These are phyloP conservation scores for Hippocampus guttulatus DNA, from an alignment of 2,113 vertebrate species.

Conservation along the genomic window DNA sequence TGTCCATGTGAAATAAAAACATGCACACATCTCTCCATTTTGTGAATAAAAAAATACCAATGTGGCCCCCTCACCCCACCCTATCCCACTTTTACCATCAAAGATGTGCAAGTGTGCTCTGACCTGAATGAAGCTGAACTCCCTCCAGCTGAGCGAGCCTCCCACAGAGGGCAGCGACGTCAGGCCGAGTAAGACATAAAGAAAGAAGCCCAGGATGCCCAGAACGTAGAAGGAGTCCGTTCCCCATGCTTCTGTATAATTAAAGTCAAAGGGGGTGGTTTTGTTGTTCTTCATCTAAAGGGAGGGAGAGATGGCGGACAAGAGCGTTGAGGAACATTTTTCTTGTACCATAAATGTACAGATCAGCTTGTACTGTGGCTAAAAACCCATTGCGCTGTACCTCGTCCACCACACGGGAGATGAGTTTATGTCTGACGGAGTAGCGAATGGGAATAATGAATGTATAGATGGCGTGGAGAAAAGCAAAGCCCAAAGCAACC, in stretches of 20 bases:
- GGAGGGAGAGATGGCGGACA: slow-evolving; percentile 20
- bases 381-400: slow-evolving; percentile 19
- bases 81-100: slow-evolving; percentile 4
- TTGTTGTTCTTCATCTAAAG: slow-evolving; percentile 71
- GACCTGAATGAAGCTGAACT: slow-evolving; percentile 73
- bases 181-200: slow-evolving; percentile 86
- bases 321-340: neutral
- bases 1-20: neutral
- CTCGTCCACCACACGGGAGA: slow-evolving; percentile 49
- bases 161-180: slow-evolving; percentile 92
- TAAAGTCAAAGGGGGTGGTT: slow-evolving; percentile 68
- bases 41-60: neutral
- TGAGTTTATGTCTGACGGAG: slow-evolving; percentile 41
- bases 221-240: slow-evolving; percentile 76
- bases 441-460: slow-evolving; percentile 73
- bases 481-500: slow-evolving; percentile 81
- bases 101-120: slow-evolving; percentile 29
- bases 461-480: slow-evolving; percentile 82
- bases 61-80: neutral
- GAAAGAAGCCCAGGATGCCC: slow-evolving; percentile 85
- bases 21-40: neutral
- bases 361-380: slow-evolving; percentile 1
- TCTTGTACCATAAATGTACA: neutral
- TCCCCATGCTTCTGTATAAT: slow-evolving; percentile 68
- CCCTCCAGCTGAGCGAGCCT: slow-evolving; percentile 88